Evolutionary conservation across 2,888 invertebrate genomes (phyloP).

Genomic region (Lottia gigantea): DNA sequence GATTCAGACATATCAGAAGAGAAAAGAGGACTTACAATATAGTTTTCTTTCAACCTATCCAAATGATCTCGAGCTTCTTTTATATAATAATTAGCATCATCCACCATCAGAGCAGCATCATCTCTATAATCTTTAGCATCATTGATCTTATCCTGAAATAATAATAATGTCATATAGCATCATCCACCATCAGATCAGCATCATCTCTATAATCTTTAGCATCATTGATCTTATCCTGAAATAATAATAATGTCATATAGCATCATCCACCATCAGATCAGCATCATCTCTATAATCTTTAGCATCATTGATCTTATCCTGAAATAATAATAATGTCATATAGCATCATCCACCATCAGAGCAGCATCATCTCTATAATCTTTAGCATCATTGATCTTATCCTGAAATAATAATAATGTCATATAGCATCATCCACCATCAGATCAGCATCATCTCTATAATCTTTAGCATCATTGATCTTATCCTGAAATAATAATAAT

Average conservation of each 20-base stretch:
- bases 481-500: background rate
- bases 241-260: constrained; percentile 13
- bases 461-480: background rate
- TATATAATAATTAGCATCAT: constrained; percentile 32
- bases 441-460: background rate
- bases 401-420: constrained; percentile 30
- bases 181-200: constrained; percentile 34
- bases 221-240: constrained; percentile 36
- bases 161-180: constrained; percentile 22
- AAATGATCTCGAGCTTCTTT: constrained; percentile 34
- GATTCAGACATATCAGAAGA: too few species aligned
- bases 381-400: constrained; percentile 30
- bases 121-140: constrained; percentile 29
- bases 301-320: constrained; percentile 36
- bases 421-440: too few species aligned
- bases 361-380: constrained; percentile 32
- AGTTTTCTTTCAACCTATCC: constrained; percentile 32
- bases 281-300: constrained; percentile 31
- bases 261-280: constrained; percentile 34
- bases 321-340: constrained; percentile 15
- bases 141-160: constrained; percentile 34
- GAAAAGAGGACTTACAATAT: constrained; percentile 26
- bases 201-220: constrained; percentile 28
- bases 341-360: constrained; percentile 34
- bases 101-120: constrained; percentile 33